Evolutionary conservation across 2,113 vertebrate species (phyloP), one percentile per base, ranked within the genome.

Genomic region (Alectura lathami): DNA sequence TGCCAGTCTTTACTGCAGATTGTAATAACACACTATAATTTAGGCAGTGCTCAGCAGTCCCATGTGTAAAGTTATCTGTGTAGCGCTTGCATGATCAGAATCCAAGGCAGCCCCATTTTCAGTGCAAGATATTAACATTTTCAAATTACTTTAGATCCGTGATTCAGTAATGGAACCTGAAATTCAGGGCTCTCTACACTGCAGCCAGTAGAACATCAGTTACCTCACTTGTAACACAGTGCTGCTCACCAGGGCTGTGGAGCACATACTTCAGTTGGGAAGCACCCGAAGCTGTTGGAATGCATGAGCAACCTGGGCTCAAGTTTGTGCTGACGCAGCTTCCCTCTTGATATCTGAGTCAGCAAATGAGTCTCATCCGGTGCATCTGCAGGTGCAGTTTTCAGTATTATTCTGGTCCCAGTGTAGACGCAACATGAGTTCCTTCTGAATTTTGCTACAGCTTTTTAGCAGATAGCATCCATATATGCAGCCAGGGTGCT

Each of bases 11-110:
- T 36, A 13, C 56, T 94, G 76, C 56, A 62, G 90, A 95, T 90
- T 93, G 82, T 94, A 96, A 95, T 96, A 96, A 88, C 76, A 94
- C 30, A 26, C 64, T 81, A 69, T 94, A 95, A 91, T 95, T 96
- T 91, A 94, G 91, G 86, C 91, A 94, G 95, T 60, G 88, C 83
- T 91, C 76, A 56, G 59, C 78, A 80, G 64, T 92, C 95, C 92
- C 91, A 6, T 12, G 86, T 95, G 96, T 91, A 68, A 81, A 96
- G 91, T 94, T 94, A 92, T 83, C 88, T 90, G 51, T 63, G 86
- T 88, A 93, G 83, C 0, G 5, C 83, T 60, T 94, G 64, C 96
- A 94, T 94, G 92, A 93, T 83, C 95, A 93, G 94, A 90, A 96
- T 93, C 80, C 73, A 88, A 93, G 92, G 67, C 83, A 74, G 75